Percentiles rank a stretch among this genome's conserved stretches.
phyloP scores from a whole-genome alignment of 2,888 invertebrate species.

The Mimumesa dahlbomi region DNA sequence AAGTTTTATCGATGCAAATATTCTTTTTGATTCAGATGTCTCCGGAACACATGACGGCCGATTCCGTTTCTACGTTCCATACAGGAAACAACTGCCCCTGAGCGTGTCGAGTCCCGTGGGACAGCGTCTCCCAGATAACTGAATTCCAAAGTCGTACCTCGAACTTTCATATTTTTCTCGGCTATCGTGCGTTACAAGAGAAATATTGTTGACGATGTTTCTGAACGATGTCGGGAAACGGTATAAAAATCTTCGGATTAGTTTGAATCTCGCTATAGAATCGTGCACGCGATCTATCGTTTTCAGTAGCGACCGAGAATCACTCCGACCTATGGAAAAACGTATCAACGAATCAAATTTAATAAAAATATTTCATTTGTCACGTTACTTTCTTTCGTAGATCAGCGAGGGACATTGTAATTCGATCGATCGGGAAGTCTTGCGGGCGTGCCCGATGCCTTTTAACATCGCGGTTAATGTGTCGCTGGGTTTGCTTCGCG shows the following conservation, averaged over 20 bases:
- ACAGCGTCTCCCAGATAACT: constrained; percentile 52
- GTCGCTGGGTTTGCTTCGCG: neutral
- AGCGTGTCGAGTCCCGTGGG: constrained; percentile 39
- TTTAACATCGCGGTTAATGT: neutral
- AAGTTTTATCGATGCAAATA: constrained; percentile 68
- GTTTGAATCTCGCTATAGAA: too few relatives aligned
- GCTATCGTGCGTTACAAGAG: constrained; percentile 24
- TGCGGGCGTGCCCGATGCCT: neutral
- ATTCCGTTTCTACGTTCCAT: constrained; percentile 16
- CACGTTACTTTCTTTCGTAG: too few relatives aligned
- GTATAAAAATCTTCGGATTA: constrained; percentile 14
- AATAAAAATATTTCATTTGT: too few relatives aligned
- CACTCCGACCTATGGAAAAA: too few relatives aligned
- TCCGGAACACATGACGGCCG: constrained; percentile 47
- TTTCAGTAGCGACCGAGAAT: too few relatives aligned
- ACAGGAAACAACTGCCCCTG: constrained; percentile 53
- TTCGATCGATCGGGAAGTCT: neutral
- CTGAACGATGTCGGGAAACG: constrained; percentile 21
- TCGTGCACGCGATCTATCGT: too few relatives aligned
- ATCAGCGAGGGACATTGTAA: too few relatives aligned
- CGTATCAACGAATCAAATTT: too few relatives aligned
- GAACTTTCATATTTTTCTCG: constrained; percentile 53
- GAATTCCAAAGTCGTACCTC: constrained; percentile 54
- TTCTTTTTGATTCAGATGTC: constrained; percentile 64
- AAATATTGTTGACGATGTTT: constrained; percentile 36